These are phyloP conservation scores for Centropus bengalensis DNA, from an alignment of 2,113 vertebrate species.

Conservation along the genomic window DNA sequence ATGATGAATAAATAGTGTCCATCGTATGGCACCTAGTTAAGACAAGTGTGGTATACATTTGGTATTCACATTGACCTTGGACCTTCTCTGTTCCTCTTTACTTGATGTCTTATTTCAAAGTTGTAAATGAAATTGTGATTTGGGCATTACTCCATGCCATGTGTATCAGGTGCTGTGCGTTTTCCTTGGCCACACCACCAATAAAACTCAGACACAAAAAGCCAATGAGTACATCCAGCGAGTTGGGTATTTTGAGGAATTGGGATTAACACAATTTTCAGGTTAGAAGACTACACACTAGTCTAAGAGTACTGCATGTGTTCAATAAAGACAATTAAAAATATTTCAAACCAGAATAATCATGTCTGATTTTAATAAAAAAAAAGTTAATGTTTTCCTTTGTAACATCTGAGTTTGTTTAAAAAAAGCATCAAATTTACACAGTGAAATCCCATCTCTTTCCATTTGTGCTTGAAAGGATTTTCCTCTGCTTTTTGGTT, in stretches of 20 bases:
- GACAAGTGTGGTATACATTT: not conserved
- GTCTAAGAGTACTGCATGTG: not conserved
- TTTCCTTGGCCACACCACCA: not conserved
- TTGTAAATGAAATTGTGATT: not conserved
- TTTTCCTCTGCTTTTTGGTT: slow-evolving; percentile 52
- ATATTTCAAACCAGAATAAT: not conserved
- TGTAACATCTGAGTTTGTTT: not conserved
- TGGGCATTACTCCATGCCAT: not conserved
- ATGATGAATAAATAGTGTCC: not conserved
- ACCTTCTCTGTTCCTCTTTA: not conserved
- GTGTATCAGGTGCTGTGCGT: not conserved
- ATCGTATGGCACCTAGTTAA: not conserved
- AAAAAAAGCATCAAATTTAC: not conserved
- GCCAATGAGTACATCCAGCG: not conserved
- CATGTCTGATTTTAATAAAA: not conserved
- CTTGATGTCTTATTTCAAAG: not conserved
- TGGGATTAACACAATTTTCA: not conserved
- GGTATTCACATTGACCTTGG: not conserved
- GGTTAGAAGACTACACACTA: not conserved
- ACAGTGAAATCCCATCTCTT: slow-evolving; percentile 9
- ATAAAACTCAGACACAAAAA: not conserved
- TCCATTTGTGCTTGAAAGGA: not conserved
- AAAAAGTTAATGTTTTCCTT: not conserved
- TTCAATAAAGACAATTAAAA: not conserved
- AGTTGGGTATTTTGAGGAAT: not conserved